phyloP scores from a whole-genome alignment of 2,888 invertebrate genomes.

The Nesidiocoris tenuis region DNA sequence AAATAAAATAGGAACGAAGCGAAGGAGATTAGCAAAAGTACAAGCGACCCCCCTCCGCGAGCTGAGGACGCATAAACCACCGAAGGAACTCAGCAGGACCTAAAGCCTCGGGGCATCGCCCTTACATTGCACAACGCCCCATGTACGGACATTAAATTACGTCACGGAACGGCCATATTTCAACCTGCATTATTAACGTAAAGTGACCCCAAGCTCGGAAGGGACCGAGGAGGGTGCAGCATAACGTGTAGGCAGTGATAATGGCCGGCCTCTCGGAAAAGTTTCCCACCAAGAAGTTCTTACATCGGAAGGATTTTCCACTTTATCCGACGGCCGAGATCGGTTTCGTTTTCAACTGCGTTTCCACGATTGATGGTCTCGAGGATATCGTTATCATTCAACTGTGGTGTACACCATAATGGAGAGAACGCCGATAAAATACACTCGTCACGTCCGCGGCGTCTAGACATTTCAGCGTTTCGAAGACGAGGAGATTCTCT shows the following conservation, averaged over 20 bases:
- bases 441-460: background rate
- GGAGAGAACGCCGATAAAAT: background rate
- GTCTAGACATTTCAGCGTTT: background rate
- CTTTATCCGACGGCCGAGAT: background rate
- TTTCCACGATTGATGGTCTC: background rate
- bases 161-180: conserved; percentile 36
- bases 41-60: background rate
- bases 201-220: conserved; percentile 27
- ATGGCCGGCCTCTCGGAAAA: conserved; percentile 8
- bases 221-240: background rate
- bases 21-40: background rate
- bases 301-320: background rate
- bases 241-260: conserved; percentile 18
- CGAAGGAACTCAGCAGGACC: background rate
- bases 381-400: background rate
- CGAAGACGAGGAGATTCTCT: too few species aligned
- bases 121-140: background rate
- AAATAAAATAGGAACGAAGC: too few species aligned
- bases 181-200: conserved; percentile 37
- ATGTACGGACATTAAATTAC: conserved; percentile 17
- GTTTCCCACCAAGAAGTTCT: background rate
- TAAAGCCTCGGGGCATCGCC: background rate
- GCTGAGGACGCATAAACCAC: background rate
- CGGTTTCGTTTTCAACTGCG: background rate
- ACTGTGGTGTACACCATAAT: background rate